Base-by-base conservation (phyloP, 2,113 vertebrate genomes). In the Alectura lathami region DNA sequence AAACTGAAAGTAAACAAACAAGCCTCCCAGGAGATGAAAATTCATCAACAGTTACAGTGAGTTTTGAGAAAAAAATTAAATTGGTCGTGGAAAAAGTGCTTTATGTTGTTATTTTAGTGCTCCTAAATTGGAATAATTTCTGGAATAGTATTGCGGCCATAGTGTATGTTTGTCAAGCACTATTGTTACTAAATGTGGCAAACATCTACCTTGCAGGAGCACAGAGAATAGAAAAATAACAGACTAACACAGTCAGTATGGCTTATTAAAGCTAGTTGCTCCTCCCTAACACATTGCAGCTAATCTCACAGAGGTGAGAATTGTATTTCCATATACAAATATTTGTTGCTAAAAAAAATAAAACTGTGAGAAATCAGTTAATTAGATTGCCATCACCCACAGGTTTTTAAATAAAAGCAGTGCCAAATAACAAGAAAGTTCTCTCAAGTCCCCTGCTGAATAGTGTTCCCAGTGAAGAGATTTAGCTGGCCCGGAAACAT, bases 321-420 rank as follows among this genome's bases (percentile, higher is more conserved):
- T 32, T 78, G 3, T 30, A 30, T 68, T 79, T 89, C 21, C n/a
- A 66, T 73, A 51, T 70, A 60, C 24, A 88, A 89, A 36, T 73
- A 73, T 60, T 88, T 80, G 67, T 89, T 83, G 59, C 67, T 69
- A 88, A 50, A 75, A 43, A 43, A 81, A 95, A 85, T 84, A 68
- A 89, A 85, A 17, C 43, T 15, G 7, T 8, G 23, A 87, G 27
- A 74, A 4, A 66, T 32, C 74, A 76, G 51, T 62, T 62, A 88
- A 83, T 83, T 73, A 29, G 36, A 32, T 32, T 88, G 15, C 30
- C 22, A 20, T 21, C 13, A 20, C 66, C 29, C 13, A 36, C 40
- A 53, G 36, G 24, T 72, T 89, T 94, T 94, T 63, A 91, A 78
- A 82, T 75, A 92, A 89, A 89, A 85, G 2, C 24, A 40, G 23